Evolutionary conservation across 2,797 vertebrate species (phyloP).

Genomic region (Pachyuromys duprasi): DNA sequence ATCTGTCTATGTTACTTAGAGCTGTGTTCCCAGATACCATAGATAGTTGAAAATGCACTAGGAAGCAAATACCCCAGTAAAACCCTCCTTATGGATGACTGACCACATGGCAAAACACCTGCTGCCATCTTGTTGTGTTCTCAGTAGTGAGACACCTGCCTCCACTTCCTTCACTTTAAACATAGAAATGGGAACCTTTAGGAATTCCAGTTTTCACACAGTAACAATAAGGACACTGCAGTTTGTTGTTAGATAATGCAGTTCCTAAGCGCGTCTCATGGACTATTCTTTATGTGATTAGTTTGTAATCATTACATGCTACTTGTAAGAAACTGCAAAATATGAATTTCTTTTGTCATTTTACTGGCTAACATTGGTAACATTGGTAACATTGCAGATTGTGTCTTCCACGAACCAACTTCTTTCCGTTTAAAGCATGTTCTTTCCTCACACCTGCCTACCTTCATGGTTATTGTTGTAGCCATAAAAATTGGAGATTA

Average conservation of each 20-base stretch:
- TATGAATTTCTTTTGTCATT: background rate
- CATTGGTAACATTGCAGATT: background rate
- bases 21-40: background rate
- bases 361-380: background rate
- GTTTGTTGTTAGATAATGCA: background rate
- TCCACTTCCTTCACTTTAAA: background rate
- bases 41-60: background rate
- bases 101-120: background rate
- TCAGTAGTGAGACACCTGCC: background rate
- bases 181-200: constrained; percentile 1
- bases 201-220: background rate
- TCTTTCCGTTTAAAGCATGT: background rate
- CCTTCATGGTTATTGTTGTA: background rate
- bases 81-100: background rate
- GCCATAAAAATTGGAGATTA: constrained; percentile 39
- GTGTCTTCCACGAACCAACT: background rate
- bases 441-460: background rate
- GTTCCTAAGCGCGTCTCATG: background rate
- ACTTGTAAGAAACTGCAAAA: constrained; percentile 35
- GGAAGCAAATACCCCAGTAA: background rate
- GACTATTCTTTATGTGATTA: background rate
- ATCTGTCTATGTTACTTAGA: constrained; percentile 22
- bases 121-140: background rate
- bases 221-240: background rate
- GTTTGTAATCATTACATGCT: constrained; percentile 6